A percentile compares a stretch with the other conserved stretches of the same genome.
Evolutionary conservation across 1,140 invertebrate genomes (phyloP).

Genomic region (Schlechtendalia chinensis): DNA sequence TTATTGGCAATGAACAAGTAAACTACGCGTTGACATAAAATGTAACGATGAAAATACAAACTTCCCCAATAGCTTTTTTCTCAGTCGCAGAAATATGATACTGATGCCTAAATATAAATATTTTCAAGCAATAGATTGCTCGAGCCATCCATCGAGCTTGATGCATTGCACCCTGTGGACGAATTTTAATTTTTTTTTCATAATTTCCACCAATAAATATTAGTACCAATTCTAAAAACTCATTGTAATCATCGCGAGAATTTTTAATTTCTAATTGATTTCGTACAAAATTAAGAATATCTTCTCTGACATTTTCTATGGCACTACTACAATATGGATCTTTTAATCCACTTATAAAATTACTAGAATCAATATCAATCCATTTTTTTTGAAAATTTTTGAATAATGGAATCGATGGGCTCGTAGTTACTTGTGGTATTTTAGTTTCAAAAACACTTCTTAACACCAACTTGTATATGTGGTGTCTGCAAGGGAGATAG

Average conservation of each 20-base stretch:
- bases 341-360: slow-evolving; percentile 13
- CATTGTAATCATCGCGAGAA: slow-evolving; percentile 14
- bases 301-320: not conserved
- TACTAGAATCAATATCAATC: too few species aligned
- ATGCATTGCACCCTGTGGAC: slow-evolving; percentile 55
- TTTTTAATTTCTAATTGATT: slow-evolving; percentile 19
- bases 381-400: slow-evolving; percentile 50
- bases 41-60: too few species aligned
- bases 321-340: slow-evolving; percentile 1
- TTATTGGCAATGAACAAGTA: too few species aligned
- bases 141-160: slow-evolving; percentile 54
- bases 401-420: slow-evolving; percentile 51
- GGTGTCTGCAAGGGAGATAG: slow-evolving; percentile 51
- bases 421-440: slow-evolving; percentile 43
- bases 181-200: slow-evolving; percentile 51
- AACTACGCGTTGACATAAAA: too few species aligned
- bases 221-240: slow-evolving; percentile 11
- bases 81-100: not conserved
- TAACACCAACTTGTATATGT: too few species aligned
- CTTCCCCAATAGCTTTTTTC: too few species aligned
- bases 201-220: slow-evolving; percentile 18
- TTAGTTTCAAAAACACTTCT: too few species aligned
- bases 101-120: slow-evolving; percentile 51
- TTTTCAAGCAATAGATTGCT: too few species aligned
- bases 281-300: slow-evolving; percentile 19